Evolutionary conservation across 2,888 invertebrate genomes (phyloP).

Genomic region (Acanthopleura granulata): DNA sequence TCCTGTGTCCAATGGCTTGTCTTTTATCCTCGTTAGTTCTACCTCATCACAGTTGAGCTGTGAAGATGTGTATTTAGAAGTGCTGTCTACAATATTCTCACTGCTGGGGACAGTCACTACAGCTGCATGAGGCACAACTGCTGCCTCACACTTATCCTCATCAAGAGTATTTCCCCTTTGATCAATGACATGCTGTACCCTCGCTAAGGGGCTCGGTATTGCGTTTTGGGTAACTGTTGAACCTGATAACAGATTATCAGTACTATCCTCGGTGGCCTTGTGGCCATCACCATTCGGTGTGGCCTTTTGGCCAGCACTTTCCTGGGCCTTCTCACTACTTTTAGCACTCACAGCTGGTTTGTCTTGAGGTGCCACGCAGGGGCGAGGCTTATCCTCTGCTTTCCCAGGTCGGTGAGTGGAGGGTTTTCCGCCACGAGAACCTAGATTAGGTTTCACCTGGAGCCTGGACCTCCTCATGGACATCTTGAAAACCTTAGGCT

Average conservation of each 20-base stretch:
- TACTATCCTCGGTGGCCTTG: not conserved
- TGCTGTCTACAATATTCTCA: not conserved
- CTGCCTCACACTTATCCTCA: too few relatives aligned
- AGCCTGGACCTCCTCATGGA: constrained; percentile 12
- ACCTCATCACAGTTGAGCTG: not conserved
- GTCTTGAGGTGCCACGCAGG: too few relatives aligned
- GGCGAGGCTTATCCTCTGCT: not conserved
- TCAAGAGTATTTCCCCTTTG: not conserved
- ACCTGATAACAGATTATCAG: not conserved
- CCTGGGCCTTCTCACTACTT: not conserved
- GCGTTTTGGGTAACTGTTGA: not conserved
- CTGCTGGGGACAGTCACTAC: not conserved
- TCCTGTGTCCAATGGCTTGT: not conserved
- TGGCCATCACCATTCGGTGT: not conserved
- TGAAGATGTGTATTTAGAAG: not conserved
- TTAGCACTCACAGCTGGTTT: not conserved
- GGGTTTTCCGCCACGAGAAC: not conserved
- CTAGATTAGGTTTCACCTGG: constrained; percentile 14
- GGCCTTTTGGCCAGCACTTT: not conserved
- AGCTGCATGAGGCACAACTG: not conserved
- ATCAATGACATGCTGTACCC: not conserved
- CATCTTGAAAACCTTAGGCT: not conserved
- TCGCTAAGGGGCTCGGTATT: not conserved
- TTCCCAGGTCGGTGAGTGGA: not conserved
- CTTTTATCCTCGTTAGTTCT: not conserved